Conservation (phyloP, 2,888 invertebrate species). For the Cryptocephalus moraei region DNA sequence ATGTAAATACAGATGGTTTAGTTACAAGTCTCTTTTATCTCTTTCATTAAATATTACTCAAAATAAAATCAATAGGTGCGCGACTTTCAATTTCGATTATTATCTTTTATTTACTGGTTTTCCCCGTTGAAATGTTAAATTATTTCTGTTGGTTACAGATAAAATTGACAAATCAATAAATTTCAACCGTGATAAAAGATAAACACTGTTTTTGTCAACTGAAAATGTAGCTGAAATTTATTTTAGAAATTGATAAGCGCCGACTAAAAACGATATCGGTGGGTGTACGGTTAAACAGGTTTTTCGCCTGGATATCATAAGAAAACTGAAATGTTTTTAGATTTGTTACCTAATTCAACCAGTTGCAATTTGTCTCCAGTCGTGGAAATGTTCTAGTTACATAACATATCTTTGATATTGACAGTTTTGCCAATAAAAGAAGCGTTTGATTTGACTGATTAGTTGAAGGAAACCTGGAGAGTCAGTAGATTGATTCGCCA, state of each 20-base stretch:
- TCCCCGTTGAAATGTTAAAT: constrained; percentile 24
- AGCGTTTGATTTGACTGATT: too few species aligned
- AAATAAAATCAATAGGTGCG: constrained; percentile 19
- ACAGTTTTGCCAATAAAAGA: too few species aligned
- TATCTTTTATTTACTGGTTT: constrained; percentile 22
- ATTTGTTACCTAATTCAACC: too few species aligned
- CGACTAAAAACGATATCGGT: background rate
- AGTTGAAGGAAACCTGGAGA: too few species aligned
- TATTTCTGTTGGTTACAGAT: constrained; percentile 27
- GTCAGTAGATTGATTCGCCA: too few species aligned
- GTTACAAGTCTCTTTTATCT: constrained; percentile 17
- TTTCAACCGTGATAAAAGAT: background rate
- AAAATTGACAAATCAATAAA: constrained; percentile 29
- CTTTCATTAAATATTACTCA: constrained; percentile 21
- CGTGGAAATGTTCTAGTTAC: too few species aligned
- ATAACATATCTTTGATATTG: too few species aligned
- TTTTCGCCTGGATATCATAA: background rate
- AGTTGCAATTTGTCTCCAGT: too few species aligned
- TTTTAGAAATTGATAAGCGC: background rate
- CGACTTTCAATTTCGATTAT: constrained; percentile 22
- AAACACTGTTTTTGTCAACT: background rate
- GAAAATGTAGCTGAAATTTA: too few species aligned
- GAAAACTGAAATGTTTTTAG: background rate
- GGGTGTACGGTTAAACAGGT: background rate
- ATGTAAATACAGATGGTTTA: constrained; percentile 23